Evolutionary conservation across 2,113 vertebrate species (phyloP), one percentile per base, ranked within the genome.

Genomic region (Esox niger): DNA sequence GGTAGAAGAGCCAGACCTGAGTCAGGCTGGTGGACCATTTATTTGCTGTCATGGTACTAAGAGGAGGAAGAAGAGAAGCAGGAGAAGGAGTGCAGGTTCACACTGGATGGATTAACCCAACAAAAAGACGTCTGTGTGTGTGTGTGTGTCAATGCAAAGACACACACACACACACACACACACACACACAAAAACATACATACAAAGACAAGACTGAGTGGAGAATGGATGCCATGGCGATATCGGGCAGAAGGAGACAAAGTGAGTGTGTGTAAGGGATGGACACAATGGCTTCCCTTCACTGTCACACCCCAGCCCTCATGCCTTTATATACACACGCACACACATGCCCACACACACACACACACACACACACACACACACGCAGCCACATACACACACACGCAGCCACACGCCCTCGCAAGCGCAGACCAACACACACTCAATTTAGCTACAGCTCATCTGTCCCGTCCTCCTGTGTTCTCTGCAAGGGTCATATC

Each of bases 201-300:
- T 23, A 54, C 49, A 54, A n/a, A 54, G 20, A 54, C 9, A 54
- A 6, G 21, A 38, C 35, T 38, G 35, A 38, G 13, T 15, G 38
- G 38, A 43, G 55, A 57, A 25, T 27, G 55, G 55, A 57, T 57
- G 17, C 26, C 26, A 15, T 57, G 55, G 4, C 2, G 23, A 57
- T 15, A 9, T 27, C 26, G 26, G 21, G 11, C 10, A 59, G 10
- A 56, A 7, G 32, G 9, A 65, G 62, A 65, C 70, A 32, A 70
- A 80, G 29, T 70, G 69, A 56, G 73, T 82, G 76, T 67, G 46
- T 64, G 80, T 71, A 74, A 82, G 58, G 62, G 63, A 82, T 82
- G 58, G 62, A 82, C 80, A 81, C 80, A 84, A 71, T 13, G 74
- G 80, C 78, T 75, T 81, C 83, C 70, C 71, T 71, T 57, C 23